Evolutionary conservation across 2,888 invertebrate species (phyloP), one percentile per base, ranked within the genome.

Genomic region (Phrixothrix hirtus): DNA sequence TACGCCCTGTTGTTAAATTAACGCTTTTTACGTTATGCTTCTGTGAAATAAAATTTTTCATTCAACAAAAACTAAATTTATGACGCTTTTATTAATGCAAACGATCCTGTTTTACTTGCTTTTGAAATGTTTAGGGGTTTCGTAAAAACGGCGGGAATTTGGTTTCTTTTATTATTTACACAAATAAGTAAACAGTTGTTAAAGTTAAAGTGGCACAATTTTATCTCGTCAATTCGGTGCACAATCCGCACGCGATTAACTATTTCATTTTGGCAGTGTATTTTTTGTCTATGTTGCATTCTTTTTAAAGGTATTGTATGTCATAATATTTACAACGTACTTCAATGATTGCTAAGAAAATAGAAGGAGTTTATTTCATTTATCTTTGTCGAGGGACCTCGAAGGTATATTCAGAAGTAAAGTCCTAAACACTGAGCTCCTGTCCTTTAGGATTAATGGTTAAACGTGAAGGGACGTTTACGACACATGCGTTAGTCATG

Each of bases 371-470:
- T 21, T 26, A 13, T 36, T 53, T 43, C 47, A 53, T 53, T 53
- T 47, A 41, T 53, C 47, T 16, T 34, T 53, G 49, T 49, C 49
- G 46, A n/a, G 38, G 11, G 25, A 17, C 37, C 30, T 30, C 35
- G 29, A 49, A 49, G 49, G 49, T 49, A 42, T 31, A 35, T 37
- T 42, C 47, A 41, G 17, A 27, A 25, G 27, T 32, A 49, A 31
- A 50, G 51, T 44, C 38, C 44, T 38, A 29, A 48, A 34, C 30
- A 47, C 38, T 38, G 38, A 32, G 41, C 32, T 49, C 42, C 27
- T 50, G 50, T 50, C 50, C 36, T 43, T 26, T 16, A 51, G 51
- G 51, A 51, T 51, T 51, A 51, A 51, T 51, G 51, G 44, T 45
- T 44, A 39, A 32, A 38, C 37, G 44, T 51, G 39, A 51, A 45